These are phyloP conservation scores for Panthera uncia DNA, from an alignment of 2,113 vertebrate genomes.

Conservation along the genomic window DNA sequence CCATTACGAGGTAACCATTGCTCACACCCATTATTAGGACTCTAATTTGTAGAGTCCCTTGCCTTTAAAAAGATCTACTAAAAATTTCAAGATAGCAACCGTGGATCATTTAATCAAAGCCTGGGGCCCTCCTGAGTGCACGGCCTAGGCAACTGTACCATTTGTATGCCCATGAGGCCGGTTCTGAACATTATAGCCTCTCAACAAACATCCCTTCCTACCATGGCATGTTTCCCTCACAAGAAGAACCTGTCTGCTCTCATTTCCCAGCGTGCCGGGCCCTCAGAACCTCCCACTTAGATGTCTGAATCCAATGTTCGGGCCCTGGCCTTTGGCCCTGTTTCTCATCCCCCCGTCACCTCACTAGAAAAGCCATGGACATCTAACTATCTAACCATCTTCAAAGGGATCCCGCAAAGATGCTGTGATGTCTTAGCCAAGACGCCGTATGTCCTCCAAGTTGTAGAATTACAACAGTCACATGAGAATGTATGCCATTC, in stretches of 20 bases:
- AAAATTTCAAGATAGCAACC: background rate
- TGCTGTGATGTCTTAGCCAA: background rate
- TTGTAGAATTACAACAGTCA: background rate
- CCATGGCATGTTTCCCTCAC: background rate
- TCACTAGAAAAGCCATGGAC: background rate
- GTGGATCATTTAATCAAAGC: background rate
- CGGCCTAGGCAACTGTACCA: too few species aligned
- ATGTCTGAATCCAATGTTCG: background rate
- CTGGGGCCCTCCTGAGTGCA: background rate
- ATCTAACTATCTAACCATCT: background rate
- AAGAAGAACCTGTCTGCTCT: background rate
- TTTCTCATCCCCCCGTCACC: background rate
- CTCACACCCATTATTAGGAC: background rate
- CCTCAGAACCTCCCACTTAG: background rate
- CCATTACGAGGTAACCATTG: background rate
- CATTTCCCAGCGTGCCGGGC: background rate
- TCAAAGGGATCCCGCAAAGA: background rate
- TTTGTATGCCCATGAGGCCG: accelerated
- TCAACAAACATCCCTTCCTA: background rate
- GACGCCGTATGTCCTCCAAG: background rate
- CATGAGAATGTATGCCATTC: background rate
- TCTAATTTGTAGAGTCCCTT: too few species aligned
- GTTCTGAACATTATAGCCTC: background rate
- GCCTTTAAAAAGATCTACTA: background rate
- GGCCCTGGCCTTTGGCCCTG: background rate